phyloP scores from a whole-genome alignment of 1,140 invertebrate species.

The Dinothrombium tinctorium region DNA sequence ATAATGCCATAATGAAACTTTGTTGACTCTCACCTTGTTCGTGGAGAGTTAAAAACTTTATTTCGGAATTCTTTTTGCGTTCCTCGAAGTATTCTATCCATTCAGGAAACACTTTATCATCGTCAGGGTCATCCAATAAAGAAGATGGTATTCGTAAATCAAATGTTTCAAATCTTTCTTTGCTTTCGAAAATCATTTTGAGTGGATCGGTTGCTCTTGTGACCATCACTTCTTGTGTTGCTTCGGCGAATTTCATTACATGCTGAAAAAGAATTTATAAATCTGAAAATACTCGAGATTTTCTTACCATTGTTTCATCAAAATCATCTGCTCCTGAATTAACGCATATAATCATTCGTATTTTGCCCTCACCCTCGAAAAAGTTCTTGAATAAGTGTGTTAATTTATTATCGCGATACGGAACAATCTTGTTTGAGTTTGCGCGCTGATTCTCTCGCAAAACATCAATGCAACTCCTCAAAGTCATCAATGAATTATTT shows the following conservation, averaged over 20 bases:
- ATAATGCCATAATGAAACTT: not conserved
- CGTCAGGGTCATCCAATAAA: constrained; percentile 5
- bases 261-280: constrained; percentile 34
- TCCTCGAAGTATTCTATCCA: constrained; percentile 6
- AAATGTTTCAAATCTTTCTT: no score
- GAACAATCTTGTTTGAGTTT: constrained; percentile 42
- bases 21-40: not conserved
- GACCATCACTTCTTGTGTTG: constrained; percentile 45
- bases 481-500: constrained; percentile 59
- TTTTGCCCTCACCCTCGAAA: constrained; percentile 88
- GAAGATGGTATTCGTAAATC: no score
- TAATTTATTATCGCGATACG: constrained; percentile 81
- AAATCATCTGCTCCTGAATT: constrained; percentile 77
- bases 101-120: constrained; percentile 4
- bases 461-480: constrained; percentile 65
- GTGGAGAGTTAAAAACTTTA: not conserved
- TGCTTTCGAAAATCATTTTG: no score
- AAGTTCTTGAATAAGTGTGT: constrained; percentile 94
- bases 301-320: constrained; percentile 57
- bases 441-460: constrained; percentile 62
- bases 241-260: constrained; percentile 87
- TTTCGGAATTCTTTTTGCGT: not conserved
- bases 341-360: constrained; percentile 88
- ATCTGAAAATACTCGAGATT: no score
- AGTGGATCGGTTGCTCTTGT: not conserved